These are phyloP conservation scores for Epinephelus coioides DNA, from an alignment of 2,797 vertebrate species.

Conservation along the genomic window DNA sequence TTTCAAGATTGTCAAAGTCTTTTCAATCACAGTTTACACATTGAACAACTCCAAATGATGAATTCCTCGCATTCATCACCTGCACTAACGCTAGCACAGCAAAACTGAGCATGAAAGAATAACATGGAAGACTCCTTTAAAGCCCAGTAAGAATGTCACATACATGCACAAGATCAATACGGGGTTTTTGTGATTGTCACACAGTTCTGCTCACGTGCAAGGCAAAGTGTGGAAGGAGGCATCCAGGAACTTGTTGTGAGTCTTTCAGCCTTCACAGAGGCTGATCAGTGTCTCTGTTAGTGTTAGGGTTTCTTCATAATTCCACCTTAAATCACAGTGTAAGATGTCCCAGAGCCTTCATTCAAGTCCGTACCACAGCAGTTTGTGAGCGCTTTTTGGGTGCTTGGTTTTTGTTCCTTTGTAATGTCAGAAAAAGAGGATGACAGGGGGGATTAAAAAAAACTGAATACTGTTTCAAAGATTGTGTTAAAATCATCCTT, in stretches of 20 bases:
- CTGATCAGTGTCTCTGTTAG: conserved; percentile 27
- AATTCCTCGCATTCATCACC: conserved; percentile 64
- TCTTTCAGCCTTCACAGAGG: conserved; percentile 40
- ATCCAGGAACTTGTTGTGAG: conserved; percentile 33
- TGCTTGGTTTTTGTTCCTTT: conserved; percentile 77
- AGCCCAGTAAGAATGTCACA: conserved; percentile 56
- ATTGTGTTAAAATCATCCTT: conserved; percentile 74
- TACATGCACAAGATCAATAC: conserved; percentile 60
- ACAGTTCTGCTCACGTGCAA: conserved; percentile 48
- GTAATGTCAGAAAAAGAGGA: conserved; percentile 56
- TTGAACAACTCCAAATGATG: conserved; percentile 62
- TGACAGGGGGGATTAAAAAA: conserved; percentile 43
- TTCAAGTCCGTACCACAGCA: conserved; percentile 34
- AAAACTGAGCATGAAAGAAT: conserved; percentile 72
- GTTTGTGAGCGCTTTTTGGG: conserved; percentile 39
- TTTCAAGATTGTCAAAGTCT: conserved; percentile 87
- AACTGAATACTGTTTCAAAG: conserved; percentile 80
- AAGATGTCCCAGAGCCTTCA: conserved; percentile 36
- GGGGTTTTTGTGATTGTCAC: conserved; percentile 76
- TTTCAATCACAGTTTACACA: conserved; percentile 84
- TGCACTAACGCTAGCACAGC: conserved; percentile 66
- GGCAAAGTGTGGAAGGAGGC: conserved; percentile 12
- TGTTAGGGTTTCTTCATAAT: conserved; percentile 47
- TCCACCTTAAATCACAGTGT: conserved; percentile 68
- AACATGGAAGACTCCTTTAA: conserved; percentile 85